Evolutionary conservation across 2,888 invertebrate genomes (phyloP), one percentile per base, ranked within the genome.

Genomic region (Leptopilina myrica): DNA sequence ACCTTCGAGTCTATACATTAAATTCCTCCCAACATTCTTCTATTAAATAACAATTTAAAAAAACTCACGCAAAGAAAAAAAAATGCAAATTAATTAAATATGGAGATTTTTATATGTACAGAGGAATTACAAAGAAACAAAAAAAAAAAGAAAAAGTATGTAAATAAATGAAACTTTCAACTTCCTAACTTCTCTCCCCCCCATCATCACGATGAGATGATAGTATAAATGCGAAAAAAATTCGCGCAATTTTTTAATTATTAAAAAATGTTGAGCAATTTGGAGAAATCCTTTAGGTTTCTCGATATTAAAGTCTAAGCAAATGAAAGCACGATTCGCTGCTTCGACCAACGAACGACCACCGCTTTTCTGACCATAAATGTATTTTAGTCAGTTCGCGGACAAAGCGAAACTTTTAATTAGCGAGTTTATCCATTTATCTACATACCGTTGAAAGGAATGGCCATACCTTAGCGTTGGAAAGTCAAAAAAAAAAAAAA

Each of bases 391-490:
- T 64, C 65, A 64, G 46, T 76, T 40, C 80, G 64, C 9, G 40
- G 67, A 53, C 64, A 78, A 59, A 53, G 82, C 77, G 86, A 86
- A 89, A 89, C 86, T 90, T 89, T 90, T 89, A 89, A 90, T 90
- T 90, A 89, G 88, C 86, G 85, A 86, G 87, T 87, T 90, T 88
- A 88, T 89, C 85, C 88, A 86, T 89, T 88, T 87, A 87, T 88
- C 83, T 85, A 83, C 82, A 85, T 84, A 81, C 83, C 81, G 80
- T 77, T 86, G 83, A 86, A 87, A 88, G 83, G 84, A 86, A 82
- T 85, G 80, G 81, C 82, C 81, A 81, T 82, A 77, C 76, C 69
- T 83, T 73, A 56, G 75, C 76, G 79, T 73, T 64, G 79, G 78
- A 64, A 80, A 79, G 67, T 67, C 79, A 85, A 84, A 84, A 82